Base-by-base conservation (phyloP, 2,113 vertebrate genomes). In the Campylorhamphus procurvoides region DNA sequence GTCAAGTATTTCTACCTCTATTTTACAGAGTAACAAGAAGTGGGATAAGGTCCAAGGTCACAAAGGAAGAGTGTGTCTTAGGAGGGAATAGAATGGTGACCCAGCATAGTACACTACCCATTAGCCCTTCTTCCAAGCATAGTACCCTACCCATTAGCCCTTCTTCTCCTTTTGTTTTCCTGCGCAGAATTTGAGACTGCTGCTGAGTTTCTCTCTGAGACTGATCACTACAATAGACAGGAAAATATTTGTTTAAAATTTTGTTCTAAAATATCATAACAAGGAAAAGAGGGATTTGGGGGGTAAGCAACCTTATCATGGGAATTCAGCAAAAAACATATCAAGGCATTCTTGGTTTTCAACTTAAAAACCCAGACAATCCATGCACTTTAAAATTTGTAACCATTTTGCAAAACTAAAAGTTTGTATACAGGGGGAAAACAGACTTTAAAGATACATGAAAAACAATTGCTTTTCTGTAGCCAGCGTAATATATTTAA, bases 391-490 rank as follows among this genome's bases (percentile, higher is more conserved):
- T 58, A 77, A 88, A 87, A 75, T 66, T 68, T 87, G 22, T 44
- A 82, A 89, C 83, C 92, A 55, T 66, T 94, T 90, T 78, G 29
- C 23, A 96, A 82, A 96, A 84, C 29, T 89, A 31, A 69, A 75
- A 69, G 23, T 37, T 74, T 68, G 89, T 60, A 56, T 67, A 44
- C 6, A 4, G 23, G 15, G 18, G 7, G 4, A 5, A 1, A 2
- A 33, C 82, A 68, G 13, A 7, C 25, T 90, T 93, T 83, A 87
- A 93, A 95, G 56, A 71, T 73, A 66, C 18, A 62, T 67, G 42
- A 79, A 90, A 90, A 94, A 6, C 8, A 74, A n/a, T 87, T 69
- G 8, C 2, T 78, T 82, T 94, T 91, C 52, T 93, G 22, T 40
- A 76, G 47, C 37, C 93, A 93, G 81, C 25, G 78, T 10, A 56